Evolutionary conservation across 2,888 invertebrate genomes (phyloP), one percentile per base, ranked within the genome.

Genomic region (Ochropleura leucogaster): DNA sequence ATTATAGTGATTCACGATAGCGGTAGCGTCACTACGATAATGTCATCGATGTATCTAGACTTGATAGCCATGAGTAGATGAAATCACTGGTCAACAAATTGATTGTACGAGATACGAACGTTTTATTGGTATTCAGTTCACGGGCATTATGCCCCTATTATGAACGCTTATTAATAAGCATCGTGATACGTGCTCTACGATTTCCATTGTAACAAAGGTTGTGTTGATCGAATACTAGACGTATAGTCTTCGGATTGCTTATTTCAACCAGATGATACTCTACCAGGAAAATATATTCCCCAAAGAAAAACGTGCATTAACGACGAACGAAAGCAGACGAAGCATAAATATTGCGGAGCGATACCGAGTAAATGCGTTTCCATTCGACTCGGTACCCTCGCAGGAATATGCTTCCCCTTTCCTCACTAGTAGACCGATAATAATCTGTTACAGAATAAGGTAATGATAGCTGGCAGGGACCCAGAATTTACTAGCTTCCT

Each of bases 71-170:
- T 20, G 72, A 20, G 18, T 72, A 62, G 63, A 72, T 75, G 69
- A 70, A 74, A 69, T 82, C 69, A 68, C 44, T 72, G 62, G 72
- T 66, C 74, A 85, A 74, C 75, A 79, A 77, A 71, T 74, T 83
- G 77, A 84, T 77, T 85, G 72, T 40, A 69, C 16, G 62, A 72
- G 65, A 85, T 77, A 75, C 67, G 57, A 68, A 64, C 64, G 64
- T 69, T 80, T 79, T 72, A 83, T 86, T 77, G 74, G 74, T 88
- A 88, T 89, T 89, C 82, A 77, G 85, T 75, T 85, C 88, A 88
- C 72, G 88, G 82, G 72, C 81, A 79, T 80, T 78, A 20, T 60
- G 74, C 40, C 68, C 72, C 62, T 76, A 73, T 79, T 86, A 72
- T 72, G 74, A 81, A 68, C 83, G 76, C 73, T 75, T 86, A 84